Evolutionary conservation across 2,888 invertebrate species (phyloP), one percentile per base, ranked within the genome.

Genomic region (Drosophila recens): DNA sequence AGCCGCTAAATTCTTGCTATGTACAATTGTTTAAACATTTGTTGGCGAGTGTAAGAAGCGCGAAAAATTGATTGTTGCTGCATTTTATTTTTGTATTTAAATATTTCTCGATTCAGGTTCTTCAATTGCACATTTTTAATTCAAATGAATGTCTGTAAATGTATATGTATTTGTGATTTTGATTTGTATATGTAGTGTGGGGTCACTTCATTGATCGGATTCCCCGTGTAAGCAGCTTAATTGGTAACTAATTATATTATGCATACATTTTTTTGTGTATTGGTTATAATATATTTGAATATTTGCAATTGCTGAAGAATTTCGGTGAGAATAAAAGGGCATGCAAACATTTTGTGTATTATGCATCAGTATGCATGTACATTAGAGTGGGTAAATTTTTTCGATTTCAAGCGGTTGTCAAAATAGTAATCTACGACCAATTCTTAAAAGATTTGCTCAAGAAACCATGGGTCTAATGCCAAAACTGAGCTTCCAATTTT

Each of bases 31-130:
- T 51, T 46, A 36, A 57, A 69, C 42, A 64, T 56, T 69, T 63
- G 40, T 64, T 49, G 36, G 58, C 34, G 34, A 48, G 62, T 65
- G 67, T 67, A 75, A 74, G 74, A 89, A 81, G 85, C 85, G 79
- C 82, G 52, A 83, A 80, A 88, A 87, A 72, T 81, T 85, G 84
- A 85, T 85, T 85, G 84, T 84, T 80, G 80, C 66, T 86, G 88
- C 84, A 83, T 59, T 66, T 66, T 38, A 27, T 58, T 53, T 43
- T 59, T 5, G 27, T 27, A 13, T 3, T 36, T 48, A 63, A 34
- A 23, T 42, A 57, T 54, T 53, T 62, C n/a, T 30, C n/a, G 17
- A 3, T 42, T 57, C 53, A 45, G 30, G 36, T 64, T 42, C 49
- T 42, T 67, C 40, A 73, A 67, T 62, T 76, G 63, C 64, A 72